Conservation (phyloP, 2,888 invertebrate genomes). For the Caenorhabditis panamensis region DNA sequence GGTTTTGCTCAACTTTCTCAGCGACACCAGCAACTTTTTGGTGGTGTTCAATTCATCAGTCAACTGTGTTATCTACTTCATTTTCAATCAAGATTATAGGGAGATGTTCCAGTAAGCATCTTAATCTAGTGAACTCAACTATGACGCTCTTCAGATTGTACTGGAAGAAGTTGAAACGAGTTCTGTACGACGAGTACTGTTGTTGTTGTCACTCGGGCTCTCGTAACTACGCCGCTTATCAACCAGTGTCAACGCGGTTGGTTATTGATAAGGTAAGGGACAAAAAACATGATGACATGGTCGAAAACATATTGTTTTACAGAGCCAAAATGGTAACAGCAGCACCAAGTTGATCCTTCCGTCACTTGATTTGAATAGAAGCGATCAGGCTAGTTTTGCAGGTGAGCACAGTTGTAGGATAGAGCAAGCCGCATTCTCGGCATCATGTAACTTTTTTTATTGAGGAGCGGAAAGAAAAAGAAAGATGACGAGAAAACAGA, state of each 20-base stretch:
- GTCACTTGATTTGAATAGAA: conserved; percentile 45
- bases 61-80: conserved; percentile 80
- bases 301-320: neutral
- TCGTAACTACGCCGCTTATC: conserved; percentile 53
- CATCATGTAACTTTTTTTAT: too few relatives aligned
- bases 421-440: too few relatives aligned
- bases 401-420: conserved; percentile 16
- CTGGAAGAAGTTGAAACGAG: conserved; percentile 33
- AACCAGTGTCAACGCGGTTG: conserved; percentile 57
- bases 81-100: conserved; percentile 79
- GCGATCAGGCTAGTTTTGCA: conserved; percentile 55
- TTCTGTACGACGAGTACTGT: conserved; percentile 59
- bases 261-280: conserved; percentile 53
- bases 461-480: neutral
- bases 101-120: conserved; percentile 72
- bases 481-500: neutral
- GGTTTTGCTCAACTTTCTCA: conserved; percentile 78
- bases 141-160: conserved; percentile 45
- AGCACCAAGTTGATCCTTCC: conserved; percentile 54
- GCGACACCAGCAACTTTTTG: conserved; percentile 81
- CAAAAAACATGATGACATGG: neutral
- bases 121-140: neutral
- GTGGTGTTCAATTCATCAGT: conserved; percentile 81
- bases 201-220: conserved; percentile 46
- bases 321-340: conserved; percentile 47